These are phyloP conservation scores for Plectropomus leopardus DNA, from an alignment of 2,113 vertebrate genomes.

Conservation along the genomic window DNA sequence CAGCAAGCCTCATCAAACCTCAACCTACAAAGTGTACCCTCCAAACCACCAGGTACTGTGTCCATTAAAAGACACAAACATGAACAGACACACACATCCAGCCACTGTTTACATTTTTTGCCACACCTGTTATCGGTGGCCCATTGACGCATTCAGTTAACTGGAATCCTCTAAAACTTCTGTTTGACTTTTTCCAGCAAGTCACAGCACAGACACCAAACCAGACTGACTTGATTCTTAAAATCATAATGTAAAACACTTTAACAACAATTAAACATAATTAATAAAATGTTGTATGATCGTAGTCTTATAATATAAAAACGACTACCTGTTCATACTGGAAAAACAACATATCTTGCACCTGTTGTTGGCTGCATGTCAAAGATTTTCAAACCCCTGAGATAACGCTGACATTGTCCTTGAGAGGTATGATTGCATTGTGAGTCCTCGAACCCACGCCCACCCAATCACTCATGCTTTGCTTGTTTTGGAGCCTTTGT, in stretches of 20 bases:
- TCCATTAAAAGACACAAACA: not conserved
- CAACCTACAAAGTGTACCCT: not conserved
- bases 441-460: not conserved
- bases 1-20: not conserved
- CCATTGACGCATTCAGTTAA: not conserved
- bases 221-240: not conserved
- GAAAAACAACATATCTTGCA: not conserved
- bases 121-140: slow-evolving; percentile 21
- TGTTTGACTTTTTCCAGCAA: not conserved
- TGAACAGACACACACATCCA: not conserved
- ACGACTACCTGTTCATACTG: not conserved
- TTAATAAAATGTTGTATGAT: not conserved
- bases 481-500: slow-evolving; percentile 9
- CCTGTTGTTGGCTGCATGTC: not conserved
- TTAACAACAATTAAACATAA: not conserved
- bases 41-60: slow-evolving; percentile 76
- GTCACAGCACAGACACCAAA: not conserved
- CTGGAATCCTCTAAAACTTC: fast-evolving
- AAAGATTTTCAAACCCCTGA: not conserved
- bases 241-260: not conserved
- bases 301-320: not conserved
- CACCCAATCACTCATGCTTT: not conserved
- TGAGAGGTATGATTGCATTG: not conserved
- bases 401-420: not conserved
- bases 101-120: not conserved